Evolutionary conservation across 2,113 vertebrate genomes (phyloP).

Genomic region (Sinocyclocheilus anshuiensis): DNA sequence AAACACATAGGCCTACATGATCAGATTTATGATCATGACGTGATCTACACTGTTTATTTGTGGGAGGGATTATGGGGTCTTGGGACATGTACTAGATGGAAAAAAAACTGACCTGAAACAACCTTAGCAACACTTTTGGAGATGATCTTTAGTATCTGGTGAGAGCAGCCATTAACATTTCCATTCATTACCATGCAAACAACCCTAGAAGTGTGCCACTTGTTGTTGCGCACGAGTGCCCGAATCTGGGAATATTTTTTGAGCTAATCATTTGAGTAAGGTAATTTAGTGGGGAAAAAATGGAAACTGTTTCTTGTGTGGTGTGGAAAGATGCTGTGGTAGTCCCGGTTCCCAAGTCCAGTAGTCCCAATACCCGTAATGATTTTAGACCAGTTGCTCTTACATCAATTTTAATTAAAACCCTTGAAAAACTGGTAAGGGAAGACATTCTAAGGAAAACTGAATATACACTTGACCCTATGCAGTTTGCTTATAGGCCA

Average conservation of each 20-base stretch:
- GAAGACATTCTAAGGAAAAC: no score
- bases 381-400: no score
- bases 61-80: neutral
- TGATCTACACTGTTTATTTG: neutral
- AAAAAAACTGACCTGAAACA: neutral
- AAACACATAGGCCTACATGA: neutral
- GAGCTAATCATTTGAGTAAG: neutral
- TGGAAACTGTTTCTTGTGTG: no score
- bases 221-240: no score
- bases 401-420: no score
- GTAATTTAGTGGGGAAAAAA: no score
- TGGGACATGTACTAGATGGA: neutral
- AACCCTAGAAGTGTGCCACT: neutral
- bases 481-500: no score
- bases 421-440: no score
- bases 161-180: neutral
- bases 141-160: neutral
- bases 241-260: neutral
- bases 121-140: neutral
- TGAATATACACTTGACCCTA: no score
- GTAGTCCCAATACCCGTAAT: no score
- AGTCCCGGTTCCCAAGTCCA: no score
- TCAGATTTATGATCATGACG: neutral
- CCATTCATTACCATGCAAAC: neutral
- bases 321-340: no score